Evolutionary conservation across 2,797 vertebrate species (phyloP).

Genomic region (Leontopithecus rosalia): DNA sequence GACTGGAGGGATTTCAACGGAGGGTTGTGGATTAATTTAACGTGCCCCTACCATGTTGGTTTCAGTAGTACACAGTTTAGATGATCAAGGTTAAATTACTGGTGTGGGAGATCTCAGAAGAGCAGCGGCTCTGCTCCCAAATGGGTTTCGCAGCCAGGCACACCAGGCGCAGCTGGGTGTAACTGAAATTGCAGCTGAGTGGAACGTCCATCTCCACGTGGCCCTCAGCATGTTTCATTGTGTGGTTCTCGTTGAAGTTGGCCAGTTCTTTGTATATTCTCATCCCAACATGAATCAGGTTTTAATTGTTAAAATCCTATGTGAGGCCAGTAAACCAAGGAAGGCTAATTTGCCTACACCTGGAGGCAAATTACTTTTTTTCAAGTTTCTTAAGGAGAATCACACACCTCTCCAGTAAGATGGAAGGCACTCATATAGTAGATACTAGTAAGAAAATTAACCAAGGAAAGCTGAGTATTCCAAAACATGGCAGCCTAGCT

Average conservation of each 20-base stretch:
- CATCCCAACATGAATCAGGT: not conserved
- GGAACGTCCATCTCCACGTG: rapidly evolving
- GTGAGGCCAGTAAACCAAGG: not conserved
- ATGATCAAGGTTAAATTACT: not conserved
- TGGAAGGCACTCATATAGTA: not conserved
- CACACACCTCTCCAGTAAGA: not conserved
- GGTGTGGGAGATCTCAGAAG: not conserved
- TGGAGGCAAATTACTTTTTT: not conserved
- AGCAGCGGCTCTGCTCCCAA: not conserved
- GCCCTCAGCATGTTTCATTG: not conserved
- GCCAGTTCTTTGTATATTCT: not conserved
- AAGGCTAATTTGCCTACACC: not conserved
- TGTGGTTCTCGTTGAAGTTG: not conserved
- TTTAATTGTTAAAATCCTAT: not conserved
- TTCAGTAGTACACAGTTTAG: not conserved
- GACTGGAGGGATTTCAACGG: not conserved
- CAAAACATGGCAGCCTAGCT: not conserved
- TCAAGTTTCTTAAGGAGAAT: not conserved
- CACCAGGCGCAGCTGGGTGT: not conserved
- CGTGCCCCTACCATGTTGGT: not conserved
- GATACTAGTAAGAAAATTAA: not conserved
- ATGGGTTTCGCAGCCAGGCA: not conserved
- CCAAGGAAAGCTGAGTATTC: not conserved
- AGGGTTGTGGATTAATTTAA: not conserved
- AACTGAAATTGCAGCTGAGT: not conserved